phyloP scores from a whole-genome alignment of 2,113 vertebrate genomes.

The Tragelaphus imberbis region DNA sequence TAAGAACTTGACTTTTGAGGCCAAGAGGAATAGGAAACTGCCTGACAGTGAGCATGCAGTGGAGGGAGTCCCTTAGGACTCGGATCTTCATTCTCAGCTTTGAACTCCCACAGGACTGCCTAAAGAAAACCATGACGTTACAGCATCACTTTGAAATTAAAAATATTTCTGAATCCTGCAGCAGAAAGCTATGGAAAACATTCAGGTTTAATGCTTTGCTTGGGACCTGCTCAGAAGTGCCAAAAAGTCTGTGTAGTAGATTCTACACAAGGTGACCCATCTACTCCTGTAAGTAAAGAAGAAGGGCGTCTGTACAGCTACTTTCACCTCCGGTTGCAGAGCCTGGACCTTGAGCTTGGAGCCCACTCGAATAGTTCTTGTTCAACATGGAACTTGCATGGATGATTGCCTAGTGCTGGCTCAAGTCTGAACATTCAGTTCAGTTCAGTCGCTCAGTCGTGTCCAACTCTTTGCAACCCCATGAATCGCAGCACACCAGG shows the following conservation, averaged over 20 bases:
- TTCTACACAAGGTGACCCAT: background rate
- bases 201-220: background rate
- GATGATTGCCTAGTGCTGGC: background rate
- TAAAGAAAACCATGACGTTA: background rate
- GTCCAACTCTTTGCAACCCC: no score
- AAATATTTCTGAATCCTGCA: background rate
- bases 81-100: background rate
- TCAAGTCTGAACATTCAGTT: background rate
- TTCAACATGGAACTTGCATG: background rate
- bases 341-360: background rate
- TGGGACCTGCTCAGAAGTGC: background rate
- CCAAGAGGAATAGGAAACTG: background rate
- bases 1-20: background rate
- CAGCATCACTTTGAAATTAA: background rate
- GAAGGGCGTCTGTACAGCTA: background rate
- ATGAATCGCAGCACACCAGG: no score
- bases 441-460: no score
- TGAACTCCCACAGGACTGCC: background rate
- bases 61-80: background rate
- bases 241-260: background rate
- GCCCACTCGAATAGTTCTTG: accelerated
- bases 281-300: background rate
- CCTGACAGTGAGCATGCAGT: background rate
- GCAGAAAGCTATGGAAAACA: background rate
- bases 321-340: background rate